Conservation (phyloP, 2,797 vertebrate species). For the Danionella dracula region DNA sequence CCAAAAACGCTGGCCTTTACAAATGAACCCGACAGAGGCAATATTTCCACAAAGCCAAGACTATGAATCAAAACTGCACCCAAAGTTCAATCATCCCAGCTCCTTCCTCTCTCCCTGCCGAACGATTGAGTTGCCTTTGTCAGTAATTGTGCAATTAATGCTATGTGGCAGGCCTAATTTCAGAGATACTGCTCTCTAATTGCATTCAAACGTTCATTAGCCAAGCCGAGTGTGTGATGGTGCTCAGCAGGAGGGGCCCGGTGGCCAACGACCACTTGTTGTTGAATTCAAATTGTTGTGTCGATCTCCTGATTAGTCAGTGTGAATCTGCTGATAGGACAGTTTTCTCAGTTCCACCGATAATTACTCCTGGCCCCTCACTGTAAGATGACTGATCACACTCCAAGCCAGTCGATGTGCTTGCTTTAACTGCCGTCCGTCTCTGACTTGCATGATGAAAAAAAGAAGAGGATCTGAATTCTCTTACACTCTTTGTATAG, state of each 20-base stretch:
- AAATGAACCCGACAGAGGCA: constrained; percentile 77
- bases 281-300: constrained; percentile 59
- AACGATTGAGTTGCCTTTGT: constrained; percentile 59
- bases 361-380: constrained; percentile 64
- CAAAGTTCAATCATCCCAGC: constrained; percentile 65
- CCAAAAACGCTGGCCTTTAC: constrained; percentile 81
- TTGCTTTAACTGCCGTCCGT: constrained; percentile 35
- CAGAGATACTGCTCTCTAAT: constrained; percentile 72
- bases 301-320: constrained; percentile 69
- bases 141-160: constrained; percentile 80
- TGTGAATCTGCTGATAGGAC: constrained; percentile 70
- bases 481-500: neutral
- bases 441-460: neutral
- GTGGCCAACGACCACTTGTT: constrained; percentile 61
- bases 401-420: constrained; percentile 43
- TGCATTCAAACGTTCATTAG: constrained; percentile 71
- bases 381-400: constrained; percentile 58
- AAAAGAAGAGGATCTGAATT: neutral
- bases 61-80: constrained; percentile 74
- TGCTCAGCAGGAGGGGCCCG: constrained; percentile 48
- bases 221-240: constrained; percentile 58
- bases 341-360: constrained; percentile 67
- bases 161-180: constrained; percentile 73
- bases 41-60: constrained; percentile 72
- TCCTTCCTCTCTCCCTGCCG: constrained; percentile 43